phyloP scores from a whole-genome alignment of 2,113 vertebrate genomes.

The Psilopogon haemacephalus region DNA sequence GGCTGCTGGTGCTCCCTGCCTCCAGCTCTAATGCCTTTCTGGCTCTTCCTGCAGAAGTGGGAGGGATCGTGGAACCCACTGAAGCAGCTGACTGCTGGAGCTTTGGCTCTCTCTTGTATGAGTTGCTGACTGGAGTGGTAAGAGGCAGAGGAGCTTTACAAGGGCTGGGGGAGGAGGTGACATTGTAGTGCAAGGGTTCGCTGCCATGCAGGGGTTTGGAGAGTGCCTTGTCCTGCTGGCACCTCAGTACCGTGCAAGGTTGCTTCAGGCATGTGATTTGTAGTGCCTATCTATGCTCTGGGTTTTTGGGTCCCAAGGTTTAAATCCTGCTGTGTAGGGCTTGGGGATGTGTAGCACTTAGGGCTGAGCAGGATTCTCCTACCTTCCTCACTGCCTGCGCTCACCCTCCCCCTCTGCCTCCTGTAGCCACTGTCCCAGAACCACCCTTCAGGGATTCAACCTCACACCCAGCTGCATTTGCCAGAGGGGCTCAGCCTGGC shows the following conservation, averaged over 20 bases:
- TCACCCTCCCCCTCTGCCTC: slow-evolving; percentile 16
- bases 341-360: not conserved
- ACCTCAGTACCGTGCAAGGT: not conserved
- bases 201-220: not conserved
- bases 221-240: not conserved
- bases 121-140: slow-evolving; percentile 92
- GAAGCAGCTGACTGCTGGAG: slow-evolving; percentile 99
- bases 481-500: slow-evolving; percentile 86
- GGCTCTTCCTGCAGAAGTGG: slow-evolving; percentile 83
- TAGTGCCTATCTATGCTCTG: not conserved
- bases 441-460: slow-evolving; percentile 89
- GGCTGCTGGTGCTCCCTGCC: not conserved
- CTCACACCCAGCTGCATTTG: slow-evolving; percentile 89
- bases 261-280: not conserved
- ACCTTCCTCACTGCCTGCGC: not conserved
- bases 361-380: not conserved
- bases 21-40: not conserved
- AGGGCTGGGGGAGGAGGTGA: not conserved
- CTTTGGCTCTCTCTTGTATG: slow-evolving; percentile 90
- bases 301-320: not conserved
- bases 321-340: not conserved
- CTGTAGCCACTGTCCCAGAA: slow-evolving; percentile 87
- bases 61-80: slow-evolving; percentile 83
- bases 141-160: slow-evolving; percentile 32
- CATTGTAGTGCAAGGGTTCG: not conserved